Percentiles rank a stretch among this genome's conserved stretches.
These are phyloP conservation scores for Macaria liturata DNA, from an alignment of 2,888 invertebrate genomes.

Conservation along the genomic window DNA sequence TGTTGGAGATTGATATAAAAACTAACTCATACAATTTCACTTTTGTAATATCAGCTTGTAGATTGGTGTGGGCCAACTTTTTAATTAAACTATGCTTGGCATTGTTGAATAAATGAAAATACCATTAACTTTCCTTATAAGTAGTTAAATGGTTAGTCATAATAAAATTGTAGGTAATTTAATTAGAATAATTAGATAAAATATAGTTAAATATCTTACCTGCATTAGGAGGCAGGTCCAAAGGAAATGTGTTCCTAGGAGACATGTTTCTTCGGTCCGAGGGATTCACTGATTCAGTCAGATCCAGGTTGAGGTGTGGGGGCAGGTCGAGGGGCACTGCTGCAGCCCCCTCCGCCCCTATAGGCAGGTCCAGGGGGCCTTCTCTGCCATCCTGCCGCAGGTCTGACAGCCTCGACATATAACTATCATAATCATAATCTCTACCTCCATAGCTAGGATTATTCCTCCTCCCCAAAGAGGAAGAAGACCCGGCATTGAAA, in stretches of 20 bases:
- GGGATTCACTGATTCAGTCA: constrained; percentile 76
- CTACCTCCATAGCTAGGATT: constrained; percentile 55
- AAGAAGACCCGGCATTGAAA: constrained; percentile 69
- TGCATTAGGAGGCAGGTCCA: constrained; percentile 75
- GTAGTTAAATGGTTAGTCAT: too few species aligned
- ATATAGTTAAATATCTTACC: constrained; percentile 47
- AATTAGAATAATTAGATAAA: neutral
- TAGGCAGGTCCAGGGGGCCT: constrained; percentile 67
- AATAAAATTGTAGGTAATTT: too few species aligned
- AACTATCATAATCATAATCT: constrained; percentile 66
- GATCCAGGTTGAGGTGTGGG: constrained; percentile 69
- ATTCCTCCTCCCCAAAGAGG: constrained; percentile 64
- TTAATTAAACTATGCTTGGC: too few species aligned
- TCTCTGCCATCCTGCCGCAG: constrained; percentile 53
- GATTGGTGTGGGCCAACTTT: too few species aligned
- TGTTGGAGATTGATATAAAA: too few species aligned
- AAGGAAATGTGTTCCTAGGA: constrained; percentile 69
- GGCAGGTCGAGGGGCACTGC: constrained; percentile 65
- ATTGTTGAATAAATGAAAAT: too few species aligned
- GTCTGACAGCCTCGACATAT: constrained; percentile 60
- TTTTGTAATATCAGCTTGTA: too few species aligned
- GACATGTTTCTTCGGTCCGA: constrained; percentile 73
- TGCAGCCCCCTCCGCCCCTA: constrained; percentile 62
- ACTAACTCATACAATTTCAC: too few species aligned
- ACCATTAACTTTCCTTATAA: too few species aligned